Evolutionary conservation across 2,113 vertebrate species (phyloP), one percentile per base, ranked within the genome.

Genomic region (Lota lota): DNA sequence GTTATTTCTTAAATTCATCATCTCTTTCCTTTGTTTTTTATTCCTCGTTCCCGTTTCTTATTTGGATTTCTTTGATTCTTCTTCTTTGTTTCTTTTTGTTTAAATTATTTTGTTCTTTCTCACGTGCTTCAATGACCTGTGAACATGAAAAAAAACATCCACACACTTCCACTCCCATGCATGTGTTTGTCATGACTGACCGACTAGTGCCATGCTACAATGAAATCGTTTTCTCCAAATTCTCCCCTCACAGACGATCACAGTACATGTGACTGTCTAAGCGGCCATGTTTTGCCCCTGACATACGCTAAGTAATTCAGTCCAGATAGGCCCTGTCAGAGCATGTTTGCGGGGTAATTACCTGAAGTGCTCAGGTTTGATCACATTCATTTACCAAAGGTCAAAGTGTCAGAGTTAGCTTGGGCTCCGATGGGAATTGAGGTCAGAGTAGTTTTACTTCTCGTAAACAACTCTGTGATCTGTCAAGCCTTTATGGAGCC

Each of bases 291-390:
- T 77, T 71, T 89, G 76, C 84, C n/a, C 40, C 88, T 88, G 67
- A 82, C 66, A 63, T 82, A 87, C 50, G 74, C 16, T 85, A 83
- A 83, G 64, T 89, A 90, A 92, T 91, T 91, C 79, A 89, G 85
- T 92, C 87, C 90, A 94, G 90, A 92, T 88, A 83, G 83, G 79
- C 83, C 83, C 90, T 91, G 91, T 93, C 88, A 90, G 90, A 84
- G 80, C 73, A 78, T 87, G 87, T 93, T 94, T 94, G 88, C 87
- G 88, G 83, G 85, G 75, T 90, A 90, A 93, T 92, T 90, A 92
- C 81, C 84, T 92, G 88, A 93, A 91, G 89, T 92, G 89, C 89
- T 94, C 89, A 85, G 78, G 85, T 91, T 92, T 91, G 90, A 91
- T 92, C 77, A 6, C 80, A 92, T 93, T 90, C 85, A 89, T 80